Evolutionary conservation across 2,888 invertebrate species (phyloP), one percentile per base, ranked within the genome.

Genomic region (Epinotia nisella): DNA sequence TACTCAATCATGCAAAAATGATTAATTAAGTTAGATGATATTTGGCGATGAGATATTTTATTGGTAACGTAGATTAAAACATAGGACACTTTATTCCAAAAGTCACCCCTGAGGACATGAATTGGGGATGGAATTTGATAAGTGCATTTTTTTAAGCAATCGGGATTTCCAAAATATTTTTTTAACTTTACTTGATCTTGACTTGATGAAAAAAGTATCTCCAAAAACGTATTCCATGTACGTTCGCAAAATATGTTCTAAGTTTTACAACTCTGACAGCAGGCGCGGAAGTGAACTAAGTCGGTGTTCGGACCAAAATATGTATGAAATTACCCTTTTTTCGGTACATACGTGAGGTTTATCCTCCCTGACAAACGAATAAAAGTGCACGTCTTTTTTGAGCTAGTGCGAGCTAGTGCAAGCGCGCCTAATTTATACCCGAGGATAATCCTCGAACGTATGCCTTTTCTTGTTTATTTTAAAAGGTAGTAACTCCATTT

Each of bases 371-470:
- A 53, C 58, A 45, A 62, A 55, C 24, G 24, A 17, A 41, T 53
- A 49, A 67, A 71, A 60, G 15, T 51, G 53, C 41, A 21, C 29
- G 60, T 53, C 51, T 53, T 39, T 66, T 67, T 75, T 76, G 69
- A 73, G 74, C 75, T 69, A 74, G 58, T 68, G 65, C 70, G 56
- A 66, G 75, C 65, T 51, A 49, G 49, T 19, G 49, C 49, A 49
- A 62, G 75, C 75, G 64, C 74, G 67, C 75, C 78, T 79, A 79
- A 80, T 81, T 82, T 80, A 75, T 80, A 77, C 73, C 75, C 51
- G 70, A 69, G 78, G 78, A 80, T 81, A 77, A 80, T 81, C 79
- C 78, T 19, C 74, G 70, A 74, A 53, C 72, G 76, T 69, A 75
- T 71, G 76, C 76, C 71, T 70, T 75, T 76, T 74, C 72, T 75